Base-by-base conservation (phyloP, 2,888 invertebrate genomes). In the Pherbina coryleti region DNA sequence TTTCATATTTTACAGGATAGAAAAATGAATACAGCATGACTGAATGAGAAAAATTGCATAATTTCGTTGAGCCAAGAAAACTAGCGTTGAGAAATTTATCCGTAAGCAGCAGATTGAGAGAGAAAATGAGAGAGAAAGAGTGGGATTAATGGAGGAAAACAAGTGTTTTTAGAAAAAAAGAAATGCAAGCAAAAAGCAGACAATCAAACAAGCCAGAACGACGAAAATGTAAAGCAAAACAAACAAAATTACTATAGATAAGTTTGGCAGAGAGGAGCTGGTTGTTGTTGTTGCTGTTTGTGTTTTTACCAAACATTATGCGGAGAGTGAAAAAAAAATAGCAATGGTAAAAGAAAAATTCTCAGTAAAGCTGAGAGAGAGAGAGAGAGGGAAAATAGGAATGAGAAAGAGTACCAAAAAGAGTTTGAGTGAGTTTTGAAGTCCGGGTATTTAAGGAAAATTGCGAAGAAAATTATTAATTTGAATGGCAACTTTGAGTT, bases 191-290 rank as follows among this genome's bases (percentile, higher is more conserved):
- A 17, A 49, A 19, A 74, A 25, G 73, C 62, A 44, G 49, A 7
- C 28, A 74, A 62, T 5, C 44, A 28, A 49, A 25, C 22, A 66
- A 9, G 28, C 31, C 7, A 74, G 19, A 44, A 37, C 28, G 14
- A 75, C 67, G 75, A 75, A 75, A 69, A 69, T 75, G 28, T 25
- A 57, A 69, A 75, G 19, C 75, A 75, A 75, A 75, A 75, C 75
- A 74, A 74, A 74, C 74, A 64, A 74, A 74, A 74, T 74, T 66
- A 74, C 74, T 19, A 14, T 31, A 51, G 60, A 25, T 73, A 19
- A 11, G 34, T n/a, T 31, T 22, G 37, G n/a, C 37, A 66, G n/a
- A 49, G 51, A 60, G 62, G 1, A 3, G 1, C 2, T 4, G 44
- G 2, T 44, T 4, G 44, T 44, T 44, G 7, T 37, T 4, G 37